A percentile compares a stretch with the other conserved stretches of the same genome.
phyloP scores from a whole-genome alignment of 2,888 invertebrate genomes.

The Andrena hattorfiana region DNA sequence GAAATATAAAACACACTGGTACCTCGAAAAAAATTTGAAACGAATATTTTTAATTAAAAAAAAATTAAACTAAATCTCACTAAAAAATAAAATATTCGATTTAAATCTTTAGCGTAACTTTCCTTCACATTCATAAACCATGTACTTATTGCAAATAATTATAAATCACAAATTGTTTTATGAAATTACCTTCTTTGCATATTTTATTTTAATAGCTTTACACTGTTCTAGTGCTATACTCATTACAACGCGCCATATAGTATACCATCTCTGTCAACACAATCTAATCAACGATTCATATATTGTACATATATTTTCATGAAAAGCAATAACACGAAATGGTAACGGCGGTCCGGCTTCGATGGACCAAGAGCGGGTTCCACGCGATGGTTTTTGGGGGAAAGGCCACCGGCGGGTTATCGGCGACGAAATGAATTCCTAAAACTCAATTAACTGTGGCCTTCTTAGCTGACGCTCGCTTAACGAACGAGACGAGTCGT shows the following conservation, averaged over 20 bases:
- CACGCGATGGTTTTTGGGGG: background rate
- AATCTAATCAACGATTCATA: slow-evolving; percentile 6
- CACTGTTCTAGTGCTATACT: no score
- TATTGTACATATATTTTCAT: background rate
- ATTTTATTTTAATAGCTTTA: no score
- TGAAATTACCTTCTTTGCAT: background rate
- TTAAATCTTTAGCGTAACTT: background rate
- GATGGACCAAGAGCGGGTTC: background rate
- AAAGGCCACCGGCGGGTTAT: slow-evolving; percentile 71
- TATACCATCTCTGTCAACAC: background rate
- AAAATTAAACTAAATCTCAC: no score
- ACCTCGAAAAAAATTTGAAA: no score
- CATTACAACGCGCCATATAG: background rate
- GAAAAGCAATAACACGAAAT: background rate
- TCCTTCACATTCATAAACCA: no score
- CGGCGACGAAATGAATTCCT: slow-evolving; percentile 78
- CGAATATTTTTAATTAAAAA: no score
- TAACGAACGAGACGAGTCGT: slow-evolving; percentile 62
- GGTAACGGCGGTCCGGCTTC: background rate
- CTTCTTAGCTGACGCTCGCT: slow-evolving; percentile 60
- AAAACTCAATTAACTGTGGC: slow-evolving; percentile 79
- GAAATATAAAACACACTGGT: no score
- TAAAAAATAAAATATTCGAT: background rate
- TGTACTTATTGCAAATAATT: background rate
- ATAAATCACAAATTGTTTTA: background rate